A percentile compares a stretch with the other conserved stretches of the same genome.
Evolutionary conservation across 2,113 vertebrate species (phyloP).

Genomic region (Heterochromis multidens): DNA sequence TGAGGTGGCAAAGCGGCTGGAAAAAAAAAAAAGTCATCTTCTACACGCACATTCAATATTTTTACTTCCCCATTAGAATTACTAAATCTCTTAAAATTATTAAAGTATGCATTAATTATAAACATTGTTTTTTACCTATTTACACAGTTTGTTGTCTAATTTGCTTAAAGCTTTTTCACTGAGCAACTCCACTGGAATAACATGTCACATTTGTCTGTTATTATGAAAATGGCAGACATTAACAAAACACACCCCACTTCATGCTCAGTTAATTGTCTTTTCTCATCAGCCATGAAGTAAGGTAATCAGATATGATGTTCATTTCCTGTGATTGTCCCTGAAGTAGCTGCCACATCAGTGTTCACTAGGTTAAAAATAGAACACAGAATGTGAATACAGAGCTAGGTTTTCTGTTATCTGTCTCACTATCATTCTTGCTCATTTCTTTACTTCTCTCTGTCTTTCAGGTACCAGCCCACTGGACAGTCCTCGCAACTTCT

Average conservation of each 20-base stretch:
- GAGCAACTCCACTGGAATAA: not conserved
- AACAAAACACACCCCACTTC: not conserved
- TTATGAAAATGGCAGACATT: not conserved
- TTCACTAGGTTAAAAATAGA: not conserved
- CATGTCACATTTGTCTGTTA: not conserved
- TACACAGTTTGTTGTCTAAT: not conserved
- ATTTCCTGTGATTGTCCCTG: not conserved
- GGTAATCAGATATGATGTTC: not conserved
- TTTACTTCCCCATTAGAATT: no score
- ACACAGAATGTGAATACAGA: not conserved
- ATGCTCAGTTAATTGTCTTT: not conserved
- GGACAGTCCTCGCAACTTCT: slow-evolving; percentile 97
- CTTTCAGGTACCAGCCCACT: slow-evolving; percentile 89
- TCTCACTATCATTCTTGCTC: not conserved
- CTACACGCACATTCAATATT: no score
- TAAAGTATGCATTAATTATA: no score
- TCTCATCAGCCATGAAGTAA: not conserved
- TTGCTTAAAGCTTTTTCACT: not conserved
- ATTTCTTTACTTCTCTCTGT: not conserved
- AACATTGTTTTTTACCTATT: not conserved
- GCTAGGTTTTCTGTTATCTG: not conserved
- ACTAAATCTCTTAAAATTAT: no score
- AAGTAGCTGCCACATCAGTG: not conserved
- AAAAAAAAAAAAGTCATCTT: not conserved
- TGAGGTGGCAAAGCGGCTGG: not conserved